phyloP scores from a whole-genome alignment of 2,888 invertebrate species.

The Tiliacea aurago region DNA sequence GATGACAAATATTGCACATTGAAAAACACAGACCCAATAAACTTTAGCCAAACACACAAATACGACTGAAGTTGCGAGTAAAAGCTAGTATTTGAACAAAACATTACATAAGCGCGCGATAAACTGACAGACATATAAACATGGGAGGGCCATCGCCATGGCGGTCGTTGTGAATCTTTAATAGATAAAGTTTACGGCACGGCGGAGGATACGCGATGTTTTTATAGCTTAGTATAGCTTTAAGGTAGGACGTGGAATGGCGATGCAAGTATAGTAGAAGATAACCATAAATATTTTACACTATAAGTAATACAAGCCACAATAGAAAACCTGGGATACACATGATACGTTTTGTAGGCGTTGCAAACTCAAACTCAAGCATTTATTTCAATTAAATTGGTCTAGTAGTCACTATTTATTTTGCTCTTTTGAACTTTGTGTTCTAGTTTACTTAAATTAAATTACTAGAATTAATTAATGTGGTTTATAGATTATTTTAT shows the following conservation, averaged over 20 bases:
- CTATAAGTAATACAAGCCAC: not conserved
- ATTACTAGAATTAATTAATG: too few species aligned
- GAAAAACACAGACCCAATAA: conserved; percentile 10
- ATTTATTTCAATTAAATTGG: too few species aligned
- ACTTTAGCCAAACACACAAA: not conserved
- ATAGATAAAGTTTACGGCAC: conserved; percentile 34
- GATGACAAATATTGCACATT: not conserved
- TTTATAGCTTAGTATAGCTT: conserved; percentile 40
- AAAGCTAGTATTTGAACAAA: conserved; percentile 30
- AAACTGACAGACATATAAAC: conserved; percentile 51
- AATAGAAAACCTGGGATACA: not conserved
- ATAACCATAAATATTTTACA: conserved; percentile 21
- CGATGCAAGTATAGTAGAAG: not conserved
- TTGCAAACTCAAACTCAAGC: too few species aligned
- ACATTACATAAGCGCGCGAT: conserved; percentile 51
- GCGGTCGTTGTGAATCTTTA: conserved; percentile 56
- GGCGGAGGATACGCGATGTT: conserved; percentile 16
- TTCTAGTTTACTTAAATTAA: too few species aligned
- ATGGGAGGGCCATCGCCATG: conserved; percentile 40
- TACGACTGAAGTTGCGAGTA: conserved; percentile 1
- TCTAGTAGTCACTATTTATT: too few species aligned
- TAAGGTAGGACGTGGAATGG: conserved; percentile 12
- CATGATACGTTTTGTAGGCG: not conserved
- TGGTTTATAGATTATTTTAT: too few species aligned
- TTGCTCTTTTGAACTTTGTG: too few species aligned